A percentile compares a stretch with the other conserved stretches of the same genome.
Evolutionary conservation across 2,888 invertebrate genomes (phyloP).

Genomic region (Didymodactylos carnosus): DNA sequence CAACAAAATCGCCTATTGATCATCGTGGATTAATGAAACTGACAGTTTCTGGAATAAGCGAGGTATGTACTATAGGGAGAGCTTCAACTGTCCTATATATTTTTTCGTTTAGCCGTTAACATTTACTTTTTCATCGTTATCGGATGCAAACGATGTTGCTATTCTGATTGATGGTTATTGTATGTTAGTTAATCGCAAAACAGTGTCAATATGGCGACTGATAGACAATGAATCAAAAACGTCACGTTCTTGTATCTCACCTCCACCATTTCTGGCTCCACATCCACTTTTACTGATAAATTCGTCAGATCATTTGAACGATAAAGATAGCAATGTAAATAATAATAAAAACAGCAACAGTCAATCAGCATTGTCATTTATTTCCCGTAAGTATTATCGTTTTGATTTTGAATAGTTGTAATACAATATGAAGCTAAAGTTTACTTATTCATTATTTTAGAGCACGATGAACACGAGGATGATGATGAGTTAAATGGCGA

Average conservation of each 20-base stretch:
- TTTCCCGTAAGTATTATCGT: no score
- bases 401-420: no score
- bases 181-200: not conserved
- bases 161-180: conserved; percentile 10
- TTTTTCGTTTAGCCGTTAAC: not conserved
- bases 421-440: no score
- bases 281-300: not conserved
- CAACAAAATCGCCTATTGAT: not conserved
- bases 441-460: no score
- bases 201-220: not conserved
- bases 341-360: no score
- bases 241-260: not conserved
- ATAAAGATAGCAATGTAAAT: no score
- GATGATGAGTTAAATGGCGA: not conserved
- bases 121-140: not conserved
- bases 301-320: no score
- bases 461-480: no score
- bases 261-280: not conserved
- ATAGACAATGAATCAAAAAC: not conserved
- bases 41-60: not conserved
- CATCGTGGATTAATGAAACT: not conserved
- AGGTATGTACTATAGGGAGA: not conserved
- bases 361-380: no score
- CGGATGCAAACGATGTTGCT: conserved; percentile 6
- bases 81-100: not conserved